Conservation (phyloP, 2,797 vertebrate species). For the Brachyalestes nurse region DNA sequence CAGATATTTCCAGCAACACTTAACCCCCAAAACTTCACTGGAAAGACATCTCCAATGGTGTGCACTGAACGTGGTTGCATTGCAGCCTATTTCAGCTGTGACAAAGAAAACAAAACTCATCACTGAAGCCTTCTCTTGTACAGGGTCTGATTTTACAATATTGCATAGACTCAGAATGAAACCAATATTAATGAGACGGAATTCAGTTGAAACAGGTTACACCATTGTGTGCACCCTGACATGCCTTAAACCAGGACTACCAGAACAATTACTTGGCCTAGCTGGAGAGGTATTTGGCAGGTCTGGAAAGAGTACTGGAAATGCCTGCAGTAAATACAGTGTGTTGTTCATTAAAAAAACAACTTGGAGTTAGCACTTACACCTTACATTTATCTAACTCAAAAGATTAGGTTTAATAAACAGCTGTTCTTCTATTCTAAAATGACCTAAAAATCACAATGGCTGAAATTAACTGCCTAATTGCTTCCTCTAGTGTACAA, state of each 20-base stretch:
- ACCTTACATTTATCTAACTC: too few species aligned
- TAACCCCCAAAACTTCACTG: conserved; percentile 26
- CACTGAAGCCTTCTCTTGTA: conserved; percentile 35
- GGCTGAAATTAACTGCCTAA: too few species aligned
- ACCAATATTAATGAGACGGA: neutral
- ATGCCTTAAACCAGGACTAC: neutral
- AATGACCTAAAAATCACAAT: too few species aligned
- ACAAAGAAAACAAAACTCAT: conserved; percentile 30
- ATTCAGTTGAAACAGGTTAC: neutral
- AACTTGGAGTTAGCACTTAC: too few species aligned
- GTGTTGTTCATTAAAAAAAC: too few species aligned
- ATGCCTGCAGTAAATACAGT: neutral
- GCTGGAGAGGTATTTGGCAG: neutral
- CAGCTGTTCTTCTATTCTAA: too few species aligned
- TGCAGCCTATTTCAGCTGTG: conserved; percentile 31
- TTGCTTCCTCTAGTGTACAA: too few species aligned
- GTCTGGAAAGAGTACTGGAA: neutral
- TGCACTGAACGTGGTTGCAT: conserved; percentile 21
- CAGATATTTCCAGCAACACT: conserved; percentile 32
- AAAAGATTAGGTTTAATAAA: too few species aligned
- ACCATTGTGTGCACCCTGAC: neutral
- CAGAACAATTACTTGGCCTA: neutral
- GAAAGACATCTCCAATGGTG: conserved; percentile 32
- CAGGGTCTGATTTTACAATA: conserved; percentile 17
- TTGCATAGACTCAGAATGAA: neutral